Base-by-base conservation (phyloP, 2,113 vertebrate species). In the Acrocephalus arundinaceus region DNA sequence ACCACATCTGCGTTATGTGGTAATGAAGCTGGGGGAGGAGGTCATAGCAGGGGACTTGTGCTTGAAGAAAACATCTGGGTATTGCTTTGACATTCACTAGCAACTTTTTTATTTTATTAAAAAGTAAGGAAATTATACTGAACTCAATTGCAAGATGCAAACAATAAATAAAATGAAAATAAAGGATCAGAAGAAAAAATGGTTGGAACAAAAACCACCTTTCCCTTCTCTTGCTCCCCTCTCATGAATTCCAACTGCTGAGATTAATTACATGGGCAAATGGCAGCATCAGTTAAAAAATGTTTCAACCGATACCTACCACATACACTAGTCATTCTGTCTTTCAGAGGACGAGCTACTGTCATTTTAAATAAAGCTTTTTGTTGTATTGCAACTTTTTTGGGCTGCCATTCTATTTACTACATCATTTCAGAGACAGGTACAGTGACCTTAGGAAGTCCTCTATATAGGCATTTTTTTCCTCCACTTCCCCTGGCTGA, bases 21-120 rank as follows among this genome's bases (percentile, higher is more conserved):
- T 96, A 94, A 97, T 95, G 94, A 95, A 97, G 87, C 90, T 81
- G 24, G 85, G 89, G 83, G 87, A 84, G 74, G 78, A 92, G 89
- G 84, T 97, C 96, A 94, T 94, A 95, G 80, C 76, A 90, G 96
- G 95, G 87, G 96, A 96, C 94, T 96, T 87, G 77, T 51, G 65
- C 94, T 96, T 85, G 90, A 95, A 94, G 86, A 95, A 97, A 97
- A 97, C 92, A 94, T 91, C 94, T 84, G 94, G 93, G 87, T 88
- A 87, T 85, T 66, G 76, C 90, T 73, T 94, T 86, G 94, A 91
- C 91, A 95, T 95, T 96, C 94, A 83, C 95, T 97, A 89, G 92
- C 73, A 96, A 96, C 87, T 96, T 97, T 96, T 97, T 93, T 79
- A 95, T 90, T 97, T 96, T 95, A 96, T 95, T 96, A 95, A 95